A percentile compares a stretch with the other conserved stretches of the same genome.
Conservation (phyloP, 1,140 invertebrate genomes). For the Tyrophagus putrescentiae region DNA sequence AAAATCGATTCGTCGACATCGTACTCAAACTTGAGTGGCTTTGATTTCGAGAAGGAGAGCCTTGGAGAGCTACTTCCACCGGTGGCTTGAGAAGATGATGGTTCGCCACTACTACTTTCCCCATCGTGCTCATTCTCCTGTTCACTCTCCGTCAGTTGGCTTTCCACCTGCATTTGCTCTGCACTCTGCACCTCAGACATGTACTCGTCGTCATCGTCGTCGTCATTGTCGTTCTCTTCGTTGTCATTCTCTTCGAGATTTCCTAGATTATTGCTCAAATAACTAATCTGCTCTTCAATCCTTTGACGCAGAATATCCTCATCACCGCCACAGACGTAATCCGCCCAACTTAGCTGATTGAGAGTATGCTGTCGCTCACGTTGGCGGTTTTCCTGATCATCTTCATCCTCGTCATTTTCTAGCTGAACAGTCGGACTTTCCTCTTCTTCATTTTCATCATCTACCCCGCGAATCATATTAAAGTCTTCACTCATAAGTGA, state of each 20-base stretch:
- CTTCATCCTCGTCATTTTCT: slow-evolving; percentile 11
- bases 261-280: no score
- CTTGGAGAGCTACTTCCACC: not conserved
- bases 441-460: not conserved
- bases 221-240: slow-evolving; percentile 23
- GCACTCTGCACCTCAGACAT: slow-evolving; percentile 16
- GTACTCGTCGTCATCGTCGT: slow-evolving; percentile 18
- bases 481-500: slow-evolving; percentile 4
- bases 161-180: not conserved
- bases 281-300: no score
- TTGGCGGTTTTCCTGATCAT: not conserved
- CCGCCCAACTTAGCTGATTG: no score
- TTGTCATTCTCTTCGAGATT: slow-evolving; percentile 41
- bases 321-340: not conserved
- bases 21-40: not conserved
- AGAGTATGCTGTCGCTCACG: slow-evolving; percentile 4
- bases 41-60: not conserved
- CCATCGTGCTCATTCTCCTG: not conserved
- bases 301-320: no score
- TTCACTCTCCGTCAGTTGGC: not conserved
- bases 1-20: slow-evolving; percentile 66
- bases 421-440: not conserved
- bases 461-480: not conserved
- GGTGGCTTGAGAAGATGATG: not conserved
- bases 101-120: not conserved